Base-by-base conservation (phyloP, 64 coral and sea anemone species). In the Cladopsammia gracilis region DNA sequence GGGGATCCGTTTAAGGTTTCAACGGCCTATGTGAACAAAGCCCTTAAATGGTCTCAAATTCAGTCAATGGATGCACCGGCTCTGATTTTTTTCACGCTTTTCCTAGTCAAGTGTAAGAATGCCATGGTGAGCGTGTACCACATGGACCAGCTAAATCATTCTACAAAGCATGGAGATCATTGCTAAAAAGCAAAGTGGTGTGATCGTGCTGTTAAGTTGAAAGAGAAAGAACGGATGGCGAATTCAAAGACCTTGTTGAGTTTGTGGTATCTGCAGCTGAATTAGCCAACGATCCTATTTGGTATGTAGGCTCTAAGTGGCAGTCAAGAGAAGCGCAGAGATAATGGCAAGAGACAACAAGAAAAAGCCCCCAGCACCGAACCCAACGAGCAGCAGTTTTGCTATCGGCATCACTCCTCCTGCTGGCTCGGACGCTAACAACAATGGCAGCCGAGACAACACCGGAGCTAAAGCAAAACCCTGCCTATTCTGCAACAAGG, bases 271-370 rank as follows among this genome's bases (percentile, higher is more conserved):
- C 74, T 23, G 72, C 71, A 8, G 88, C 88, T 6, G 88, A 76
- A 66, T 59, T 73, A 23, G 73, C 88, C 10, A 90, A 90, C 56
- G 62, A 90, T 68, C 88, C 88, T 15, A 23, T 90, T 16, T 90
- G 88, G 73, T 46, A 64, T 58, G 44, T 19, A 43, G 48, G 75
- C 75, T 22, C 76, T 56, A 90, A 58, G 43, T 20, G 7, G 25
- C 42, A 90, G 58, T 34, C 71, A 43, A 64, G 49, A 24, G 14
- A 70, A 13, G 4, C 83, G 42, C 64, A 61, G 78, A 7, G 46
- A 82, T 25, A 57, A 60, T 6, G 53, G 2, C n/a, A 82, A 60
- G 25, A 48, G 54, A 57, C 14, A n/a, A 19, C 54, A 82, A 57
- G 48, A 43, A 42, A 61, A 57, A 1, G 46, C 25, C 25, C 26